Percentiles rank a stretch among this genome's conserved stretches.
Evolutionary conservation across 2,113 vertebrate genomes (phyloP).

Genomic region (Barnardius zonarius): DNA sequence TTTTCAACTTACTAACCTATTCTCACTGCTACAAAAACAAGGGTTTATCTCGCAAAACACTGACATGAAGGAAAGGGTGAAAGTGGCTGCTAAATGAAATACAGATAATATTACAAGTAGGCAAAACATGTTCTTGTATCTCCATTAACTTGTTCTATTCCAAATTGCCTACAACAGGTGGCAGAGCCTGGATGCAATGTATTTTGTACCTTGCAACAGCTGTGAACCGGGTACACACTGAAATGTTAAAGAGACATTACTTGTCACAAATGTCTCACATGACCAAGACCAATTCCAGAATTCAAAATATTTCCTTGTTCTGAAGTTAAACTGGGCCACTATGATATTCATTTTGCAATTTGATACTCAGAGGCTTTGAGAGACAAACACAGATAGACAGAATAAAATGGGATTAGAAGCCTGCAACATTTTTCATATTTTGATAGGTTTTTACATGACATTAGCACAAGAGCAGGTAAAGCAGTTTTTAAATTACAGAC

Average conservation of each 20-base stretch:
- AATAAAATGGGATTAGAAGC: neutral
- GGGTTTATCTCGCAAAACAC: neutral
- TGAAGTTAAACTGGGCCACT: conserved; percentile 68
- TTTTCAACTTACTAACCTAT: neutral
- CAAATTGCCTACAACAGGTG: conserved; percentile 73
- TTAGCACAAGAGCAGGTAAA: neutral
- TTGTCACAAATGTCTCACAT: conserved; percentile 49
- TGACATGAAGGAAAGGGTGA: neutral
- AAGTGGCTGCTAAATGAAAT: conserved; percentile 17
- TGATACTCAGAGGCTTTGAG: conserved; percentile 45
- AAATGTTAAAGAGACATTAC: conserved; percentile 64
- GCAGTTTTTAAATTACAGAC: neutral
- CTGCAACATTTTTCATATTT: neutral
- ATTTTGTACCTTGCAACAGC: conserved; percentile 75
- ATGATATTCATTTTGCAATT: conserved; percentile 67
- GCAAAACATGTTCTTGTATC: conserved; percentile 21
- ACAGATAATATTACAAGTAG: neutral
- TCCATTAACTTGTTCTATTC: conserved; percentile 57
- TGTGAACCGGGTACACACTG: conserved; percentile 41
- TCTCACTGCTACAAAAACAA: conserved; percentile 19
- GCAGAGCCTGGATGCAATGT: conserved; percentile 24
- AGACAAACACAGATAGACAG: neutral
- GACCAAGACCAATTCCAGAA: conserved; percentile 68
- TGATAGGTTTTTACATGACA: neutral
- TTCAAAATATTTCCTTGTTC: conserved; percentile 76